phyloP scores from a whole-genome alignment of 2,797 vertebrate genomes.

The Catostomus latipinnis region DNA sequence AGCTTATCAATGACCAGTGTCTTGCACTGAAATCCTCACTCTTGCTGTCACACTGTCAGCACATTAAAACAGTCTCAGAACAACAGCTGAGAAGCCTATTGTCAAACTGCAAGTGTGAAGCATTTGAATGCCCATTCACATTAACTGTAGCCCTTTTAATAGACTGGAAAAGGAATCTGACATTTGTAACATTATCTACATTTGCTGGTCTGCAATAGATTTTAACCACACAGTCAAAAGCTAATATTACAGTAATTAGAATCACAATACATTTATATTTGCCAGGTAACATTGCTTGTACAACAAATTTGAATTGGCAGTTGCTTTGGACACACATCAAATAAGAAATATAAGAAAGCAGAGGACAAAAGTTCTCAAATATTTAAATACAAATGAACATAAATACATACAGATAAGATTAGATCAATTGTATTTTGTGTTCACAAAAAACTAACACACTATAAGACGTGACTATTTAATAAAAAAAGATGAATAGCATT shows the following conservation, averaged over 20 bases:
- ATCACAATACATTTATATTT: too few relatives aligned
- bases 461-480: background rate
- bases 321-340: too few relatives aligned
- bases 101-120: background rate
- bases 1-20: slow-evolving; percentile 18
- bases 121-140: background rate
- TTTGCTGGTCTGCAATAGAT: background rate
- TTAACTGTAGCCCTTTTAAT: background rate
- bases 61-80: background rate
- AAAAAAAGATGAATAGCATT: slow-evolving; percentile 43
- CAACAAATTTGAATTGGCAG: too few relatives aligned
- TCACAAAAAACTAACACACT: background rate
- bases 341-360: too few relatives aligned
- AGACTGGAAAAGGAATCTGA: background rate
- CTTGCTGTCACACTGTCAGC: background rate
- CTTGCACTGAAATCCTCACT: background rate
- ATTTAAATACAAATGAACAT: too few relatives aligned
- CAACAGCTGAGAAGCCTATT: slow-evolving; percentile 4
- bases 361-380: too few relatives aligned
- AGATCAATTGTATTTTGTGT: background rate
- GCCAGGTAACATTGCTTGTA: too few relatives aligned
- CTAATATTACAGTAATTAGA: background rate
- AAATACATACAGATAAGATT: background rate
- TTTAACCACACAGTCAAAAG: background rate
- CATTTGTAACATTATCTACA: background rate